Percentiles rank a stretch among this genome's conserved stretches.
phyloP scores from a whole-genome alignment of 2,113 vertebrate genomes.

The Okapia johnstoni region DNA sequence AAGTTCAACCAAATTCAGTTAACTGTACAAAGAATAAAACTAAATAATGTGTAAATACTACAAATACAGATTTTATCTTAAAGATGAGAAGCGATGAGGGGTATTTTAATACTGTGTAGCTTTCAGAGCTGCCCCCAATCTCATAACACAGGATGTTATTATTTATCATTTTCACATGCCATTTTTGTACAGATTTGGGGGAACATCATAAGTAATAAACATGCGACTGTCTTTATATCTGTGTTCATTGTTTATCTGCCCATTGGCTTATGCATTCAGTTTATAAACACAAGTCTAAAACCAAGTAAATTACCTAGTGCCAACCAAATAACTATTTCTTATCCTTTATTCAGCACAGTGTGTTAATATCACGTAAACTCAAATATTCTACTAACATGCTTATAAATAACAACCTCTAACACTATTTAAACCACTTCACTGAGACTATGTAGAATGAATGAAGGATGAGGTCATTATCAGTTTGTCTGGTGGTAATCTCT shows the following conservation, averaged over 20 bases:
- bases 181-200: background rate
- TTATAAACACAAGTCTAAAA: constrained; percentile 8
- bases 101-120: background rate
- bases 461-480: constrained; percentile 10
- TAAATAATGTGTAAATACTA: background rate
- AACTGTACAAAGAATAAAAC: background rate
- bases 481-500: background rate
- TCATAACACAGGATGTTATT: background rate
- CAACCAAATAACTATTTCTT: background rate
- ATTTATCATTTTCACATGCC: background rate
- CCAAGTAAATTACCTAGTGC: background rate
- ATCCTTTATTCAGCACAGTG: background rate
- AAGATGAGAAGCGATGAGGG: background rate
- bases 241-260: background rate
- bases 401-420: background rate
- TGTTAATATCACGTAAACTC: background rate
- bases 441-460: background rate
- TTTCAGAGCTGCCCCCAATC: background rate
- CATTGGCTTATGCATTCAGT: background rate
- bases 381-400: background rate
- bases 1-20: background rate
- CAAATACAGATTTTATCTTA: fast-evolving
- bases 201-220: background rate
- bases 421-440: background rate
- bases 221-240: background rate